Evolutionary conservation across 2,888 invertebrate genomes (phyloP), one percentile per base, ranked within the genome.

Genomic region (Criorhina ranunculi): DNA sequence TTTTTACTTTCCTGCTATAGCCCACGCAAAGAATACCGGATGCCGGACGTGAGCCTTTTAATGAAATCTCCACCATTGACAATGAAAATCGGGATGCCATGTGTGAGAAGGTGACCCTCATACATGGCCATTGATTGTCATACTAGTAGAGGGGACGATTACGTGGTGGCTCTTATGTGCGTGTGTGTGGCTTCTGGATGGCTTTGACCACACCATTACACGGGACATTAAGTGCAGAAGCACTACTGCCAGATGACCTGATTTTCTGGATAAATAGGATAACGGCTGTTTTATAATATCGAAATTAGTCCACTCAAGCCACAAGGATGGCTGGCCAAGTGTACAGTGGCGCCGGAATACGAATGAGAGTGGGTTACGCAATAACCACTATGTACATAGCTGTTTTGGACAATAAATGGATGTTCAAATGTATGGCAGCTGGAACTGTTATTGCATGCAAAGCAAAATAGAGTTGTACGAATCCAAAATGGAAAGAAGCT

Each of bases 201-300:
- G 49, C 33, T 59, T 67, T 51, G 67, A 49, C 76, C 76, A 59
- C 76, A 59, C 59, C 37, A 64, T 75, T 64, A 67, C 66, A 76
- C 66, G 51, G 49, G 40, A 66, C 76, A 76, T 76, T 76, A 76
- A 76, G 35, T 76, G 59, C 76, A 75, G 64, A 35, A 15, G 51
- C 35, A 75, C 40, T 46, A 6, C 46, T 29, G 44, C 37, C 64
- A 29, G 46, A 46, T 64, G 64, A 64, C 64, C 75, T 46, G 33
- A 66, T 75, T 66, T 66, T 24, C 46, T 12, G 46, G 46, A 73
- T 42, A 73, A 33, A 73, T 64, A 44, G 15, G 42, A 55, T 53
- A 70, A 70, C 35, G 37, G 35, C 46, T 59, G 59, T 46, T 55
- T 64, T 17, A 46, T 57, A 75, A 44, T 46, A 75, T 44, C 35